Evolutionary conservation across 1,140 invertebrate genomes (phyloP).

Genomic region (Eriosoma lanigerum): DNA sequence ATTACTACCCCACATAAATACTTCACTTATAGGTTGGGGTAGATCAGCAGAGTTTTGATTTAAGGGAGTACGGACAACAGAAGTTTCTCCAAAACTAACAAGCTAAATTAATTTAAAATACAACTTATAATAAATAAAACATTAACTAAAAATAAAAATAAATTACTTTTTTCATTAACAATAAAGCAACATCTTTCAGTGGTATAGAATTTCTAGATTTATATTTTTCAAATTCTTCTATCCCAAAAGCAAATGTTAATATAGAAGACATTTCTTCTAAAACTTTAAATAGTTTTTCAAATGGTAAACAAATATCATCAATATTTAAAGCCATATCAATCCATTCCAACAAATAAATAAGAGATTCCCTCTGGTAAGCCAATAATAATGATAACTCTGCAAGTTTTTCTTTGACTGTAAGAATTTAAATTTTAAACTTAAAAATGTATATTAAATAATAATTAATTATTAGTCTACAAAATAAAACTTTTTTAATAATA

Average conservation of each 20-base stretch:
- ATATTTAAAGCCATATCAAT: slow-evolving; percentile 64
- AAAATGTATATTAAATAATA: too few relatives aligned
- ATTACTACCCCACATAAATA: slow-evolving; percentile 72
- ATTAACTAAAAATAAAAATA: background rate
- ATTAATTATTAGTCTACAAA: too few relatives aligned
- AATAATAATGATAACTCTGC: slow-evolving; percentile 65
- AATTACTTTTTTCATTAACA: slow-evolving; percentile 63
- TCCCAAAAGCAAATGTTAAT: slow-evolving; percentile 41
- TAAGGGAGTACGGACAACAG: slow-evolving; percentile 47
- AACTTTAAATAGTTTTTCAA: slow-evolving; percentile 38
- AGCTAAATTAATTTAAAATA: slow-evolving; percentile 22
- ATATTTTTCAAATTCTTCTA: slow-evolving; percentile 47
- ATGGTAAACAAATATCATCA: slow-evolving; percentile 31
- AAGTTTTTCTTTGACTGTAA: slow-evolving; percentile 60
- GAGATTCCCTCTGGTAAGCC: slow-evolving; percentile 66
- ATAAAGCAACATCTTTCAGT: slow-evolving; percentile 63
- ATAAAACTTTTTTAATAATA: too few relatives aligned
- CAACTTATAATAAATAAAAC: background rate
- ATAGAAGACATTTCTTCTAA: slow-evolving; percentile 51
- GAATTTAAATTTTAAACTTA: slow-evolving; percentile 6
- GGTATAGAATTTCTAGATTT: slow-evolving; percentile 55
- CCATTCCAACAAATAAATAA: slow-evolving; percentile 68
- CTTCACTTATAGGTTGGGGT: slow-evolving; percentile 59
- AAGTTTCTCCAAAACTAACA: slow-evolving; percentile 50
- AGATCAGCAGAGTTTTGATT: slow-evolving; percentile 48